These are phyloP conservation scores for Ametastegia equiseti DNA, from an alignment of 2,888 invertebrate species.

Conservation along the genomic window DNA sequence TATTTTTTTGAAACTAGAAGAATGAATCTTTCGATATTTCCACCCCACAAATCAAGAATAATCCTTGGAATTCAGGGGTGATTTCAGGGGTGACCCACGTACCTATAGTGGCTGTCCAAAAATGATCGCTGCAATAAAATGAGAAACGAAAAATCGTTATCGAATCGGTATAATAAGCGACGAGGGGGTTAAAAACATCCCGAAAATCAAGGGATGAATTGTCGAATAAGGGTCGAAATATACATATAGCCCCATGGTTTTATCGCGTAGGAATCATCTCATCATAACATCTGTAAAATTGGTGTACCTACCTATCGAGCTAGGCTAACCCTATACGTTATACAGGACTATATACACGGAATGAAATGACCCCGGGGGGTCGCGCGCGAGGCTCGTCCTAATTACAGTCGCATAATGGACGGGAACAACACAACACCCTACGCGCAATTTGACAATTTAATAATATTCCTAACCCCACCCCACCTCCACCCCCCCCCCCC, in stretches of 20 bases:
- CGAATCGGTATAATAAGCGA: too few species aligned
- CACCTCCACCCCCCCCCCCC: background rate
- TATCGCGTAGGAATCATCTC: background rate
- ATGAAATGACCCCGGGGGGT: background rate
- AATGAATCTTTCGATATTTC: too few species aligned
- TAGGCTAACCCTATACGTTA: background rate
- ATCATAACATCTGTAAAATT: constrained; percentile 1
- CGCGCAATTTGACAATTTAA: constrained; percentile 42
- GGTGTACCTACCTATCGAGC: background rate
- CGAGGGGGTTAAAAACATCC: too few species aligned
- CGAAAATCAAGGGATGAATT: too few species aligned
- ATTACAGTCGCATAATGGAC: constrained; percentile 39
- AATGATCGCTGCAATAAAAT: too few species aligned
- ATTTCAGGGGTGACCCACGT: too few species aligned
- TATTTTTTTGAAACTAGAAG: too few species aligned
- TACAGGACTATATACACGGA: background rate
- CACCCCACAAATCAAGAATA: too few species aligned
- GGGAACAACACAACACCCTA: constrained; percentile 13
- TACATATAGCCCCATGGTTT: background rate
- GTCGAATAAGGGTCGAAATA: background rate
- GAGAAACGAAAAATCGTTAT: too few species aligned
- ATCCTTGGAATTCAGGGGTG: too few species aligned
- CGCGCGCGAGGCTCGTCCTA: constrained; percentile 1
- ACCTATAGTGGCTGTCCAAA: too few species aligned
- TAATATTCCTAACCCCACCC: constrained; percentile 23